A percentile compares a stretch with the other conserved stretches of the same genome.
These are phyloP conservation scores for Intellagama lesueurii DNA, from an alignment of 2,797 vertebrate species.

Conservation along the genomic window DNA sequence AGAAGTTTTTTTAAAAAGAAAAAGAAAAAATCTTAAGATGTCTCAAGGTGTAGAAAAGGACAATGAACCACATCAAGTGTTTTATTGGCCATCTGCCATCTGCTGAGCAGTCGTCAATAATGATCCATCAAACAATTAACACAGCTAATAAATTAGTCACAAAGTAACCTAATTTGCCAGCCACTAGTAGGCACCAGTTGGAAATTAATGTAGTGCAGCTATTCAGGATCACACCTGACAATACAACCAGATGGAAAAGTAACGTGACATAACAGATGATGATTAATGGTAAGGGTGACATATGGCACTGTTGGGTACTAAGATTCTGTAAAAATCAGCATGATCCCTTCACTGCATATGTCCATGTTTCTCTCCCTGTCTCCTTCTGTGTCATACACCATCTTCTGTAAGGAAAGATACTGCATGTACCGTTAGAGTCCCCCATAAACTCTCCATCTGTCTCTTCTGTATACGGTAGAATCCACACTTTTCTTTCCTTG, in stretches of 20 bases:
- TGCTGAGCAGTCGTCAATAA: slow-evolving; percentile 70
- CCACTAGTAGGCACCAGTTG: slow-evolving; percentile 57
- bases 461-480: background rate
- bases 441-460: background rate
- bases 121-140: slow-evolving; percentile 79
- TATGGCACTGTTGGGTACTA: background rate
- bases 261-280: slow-evolving; percentile 34
- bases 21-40: slow-evolving; percentile 19
- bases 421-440: slow-evolving; percentile 1
- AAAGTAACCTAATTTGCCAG: slow-evolving; percentile 55
- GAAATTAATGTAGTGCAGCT: slow-evolving; percentile 67
- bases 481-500: background rate
- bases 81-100: slow-evolving; percentile 75
- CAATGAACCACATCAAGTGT: slow-evolving; percentile 61
- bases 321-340: background rate
- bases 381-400: background rate
- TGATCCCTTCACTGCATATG: background rate
- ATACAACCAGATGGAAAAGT: slow-evolving; percentile 56
- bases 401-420: background rate
- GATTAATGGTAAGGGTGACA: slow-evolving; percentile 53
- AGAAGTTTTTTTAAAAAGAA: background rate
- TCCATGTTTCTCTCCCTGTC: background rate
- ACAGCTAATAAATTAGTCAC: slow-evolving; percentile 74
- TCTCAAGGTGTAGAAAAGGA: slow-evolving; percentile 57
- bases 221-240: slow-evolving; percentile 56